These are phyloP conservation scores for Petrocephalus schoutedeni DNA, from an alignment of 2,797 vertebrate species.

Conservation along the genomic window DNA sequence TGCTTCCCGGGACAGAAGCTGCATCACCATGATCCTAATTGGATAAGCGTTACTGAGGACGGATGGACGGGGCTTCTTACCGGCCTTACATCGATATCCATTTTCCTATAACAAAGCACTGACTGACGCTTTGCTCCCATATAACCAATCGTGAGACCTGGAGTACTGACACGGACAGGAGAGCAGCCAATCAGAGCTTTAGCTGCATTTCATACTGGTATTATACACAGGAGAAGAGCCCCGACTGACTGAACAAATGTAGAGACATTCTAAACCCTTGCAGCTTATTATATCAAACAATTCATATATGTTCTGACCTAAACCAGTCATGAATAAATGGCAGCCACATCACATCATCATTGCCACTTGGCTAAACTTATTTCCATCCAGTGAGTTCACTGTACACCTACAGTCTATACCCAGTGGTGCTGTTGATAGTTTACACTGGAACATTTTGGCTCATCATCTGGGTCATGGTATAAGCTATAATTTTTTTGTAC, in stretches of 20 bases:
- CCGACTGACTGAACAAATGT: neutral
- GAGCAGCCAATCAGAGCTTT: neutral
- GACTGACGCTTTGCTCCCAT: constrained; percentile 18
- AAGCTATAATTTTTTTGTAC: neutral
- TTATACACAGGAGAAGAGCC: neutral
- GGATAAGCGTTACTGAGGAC: neutral
- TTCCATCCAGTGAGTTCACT: neutral
- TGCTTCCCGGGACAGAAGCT: neutral
- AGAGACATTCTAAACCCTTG: neutral
- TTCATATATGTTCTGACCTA: neutral
- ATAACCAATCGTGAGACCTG: neutral
- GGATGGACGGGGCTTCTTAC: neutral
- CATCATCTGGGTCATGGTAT: neutral
- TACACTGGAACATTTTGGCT: neutral
- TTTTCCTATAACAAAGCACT: constrained; percentile 19
- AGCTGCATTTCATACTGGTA: neutral
- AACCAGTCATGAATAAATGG: too few species aligned
- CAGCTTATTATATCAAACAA: neutral
- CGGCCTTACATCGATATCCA: constrained; percentile 15
- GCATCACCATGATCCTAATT: neutral
- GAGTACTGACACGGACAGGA: neutral
- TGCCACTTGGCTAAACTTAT: neutral
- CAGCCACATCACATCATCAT: neutral
- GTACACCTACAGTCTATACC: neutral
- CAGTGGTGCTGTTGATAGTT: neutral